Evolutionary conservation across 2,888 invertebrate genomes (phyloP).

Genomic region (Hanleya hanleyi): DNA sequence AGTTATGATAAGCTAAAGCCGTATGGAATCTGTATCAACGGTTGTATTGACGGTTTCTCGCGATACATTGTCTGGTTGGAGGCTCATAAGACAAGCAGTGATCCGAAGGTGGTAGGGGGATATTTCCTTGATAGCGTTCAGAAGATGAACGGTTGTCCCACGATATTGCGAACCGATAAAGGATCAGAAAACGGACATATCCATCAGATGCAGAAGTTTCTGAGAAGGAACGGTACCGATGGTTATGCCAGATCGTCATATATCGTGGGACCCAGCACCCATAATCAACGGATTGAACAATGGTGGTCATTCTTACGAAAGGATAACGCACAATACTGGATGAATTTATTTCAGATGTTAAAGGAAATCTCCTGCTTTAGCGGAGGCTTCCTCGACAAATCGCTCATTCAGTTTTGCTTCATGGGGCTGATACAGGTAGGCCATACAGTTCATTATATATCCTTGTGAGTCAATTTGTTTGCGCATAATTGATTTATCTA

Average conservation of each 20-base stretch:
- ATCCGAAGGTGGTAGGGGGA: slow-evolving; percentile 20
- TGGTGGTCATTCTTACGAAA: not conserved
- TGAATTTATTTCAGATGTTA: not conserved
- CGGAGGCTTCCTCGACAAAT: not conserved
- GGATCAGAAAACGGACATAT: slow-evolving; percentile 12
- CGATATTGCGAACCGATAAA: not conserved
- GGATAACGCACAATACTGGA: not conserved
- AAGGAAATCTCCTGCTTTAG: not conserved
- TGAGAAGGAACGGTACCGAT: not conserved
- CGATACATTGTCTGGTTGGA: slow-evolving; percentile 21
- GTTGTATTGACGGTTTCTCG: slow-evolving; percentile 22
- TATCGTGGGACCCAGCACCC: not conserved
- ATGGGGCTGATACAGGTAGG: not conserved
- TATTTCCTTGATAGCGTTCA: not conserved
- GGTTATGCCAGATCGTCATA: too few species aligned
- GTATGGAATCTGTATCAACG: slow-evolving; percentile 27
- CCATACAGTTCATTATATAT: too few species aligned
- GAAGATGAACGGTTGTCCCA: not conserved
- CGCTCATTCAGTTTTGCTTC: not conserved
- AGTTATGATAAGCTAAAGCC: not conserved
- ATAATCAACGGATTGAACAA: not conserved
- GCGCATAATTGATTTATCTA: too few species aligned
- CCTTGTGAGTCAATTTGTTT: too few species aligned
- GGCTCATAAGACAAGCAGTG: slow-evolving; percentile 26
- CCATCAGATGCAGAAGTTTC: slow-evolving; percentile 4